Base-by-base conservation (phyloP, 2,888 invertebrate species). In the Sabellastarte sp. region DNA sequence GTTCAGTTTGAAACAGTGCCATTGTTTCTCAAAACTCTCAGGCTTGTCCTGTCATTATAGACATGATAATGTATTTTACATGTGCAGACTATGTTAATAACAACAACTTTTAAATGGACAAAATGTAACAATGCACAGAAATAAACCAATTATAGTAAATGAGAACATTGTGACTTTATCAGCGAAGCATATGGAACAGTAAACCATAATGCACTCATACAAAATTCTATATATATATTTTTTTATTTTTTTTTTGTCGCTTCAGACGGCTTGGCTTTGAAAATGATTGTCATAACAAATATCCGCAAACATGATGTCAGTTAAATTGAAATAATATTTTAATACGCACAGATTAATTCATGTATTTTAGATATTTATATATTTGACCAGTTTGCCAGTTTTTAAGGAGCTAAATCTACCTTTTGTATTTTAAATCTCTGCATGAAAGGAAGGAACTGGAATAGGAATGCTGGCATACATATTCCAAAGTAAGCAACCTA, bases 401-500 rank as follows among this genome's bases (percentile, higher is more conserved):
- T n/a, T n/a, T n/a, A n/a, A n/a, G n/a, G n/a, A n/a, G 20, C 10
- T 5, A 53, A 20, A 26, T 68, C 70, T 65, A 79, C 78, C 65
- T 65, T 28, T 65, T 80, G 80, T 29, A 80, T 77, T 59, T 80
- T 80, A 66, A 76, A 80, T 58, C 73, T 66, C 57, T 64, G 66
- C 77, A 80, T 79, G 63, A 77, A 78, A 3, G 79, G 79, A 10
- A 80, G 28, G 58, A 80, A 80, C 68, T 80, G 79, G 66, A 77
- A 79, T 20, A 79, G 60, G 64, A 80, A 79, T 3, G 73, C 73
- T 28, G 79, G 79, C 5, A 76, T 60, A 60, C 79, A 80, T 3
- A 74, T 67, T 30, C 59, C 68, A 63, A 79, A 74, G 65, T 79
- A 80, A 29, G 75, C 62, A 32, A 77, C 51, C 80, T 80, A 73